These are phyloP conservation scores for Holocentrus rufus DNA, from an alignment of 2,797 vertebrate species.

Conservation along the genomic window DNA sequence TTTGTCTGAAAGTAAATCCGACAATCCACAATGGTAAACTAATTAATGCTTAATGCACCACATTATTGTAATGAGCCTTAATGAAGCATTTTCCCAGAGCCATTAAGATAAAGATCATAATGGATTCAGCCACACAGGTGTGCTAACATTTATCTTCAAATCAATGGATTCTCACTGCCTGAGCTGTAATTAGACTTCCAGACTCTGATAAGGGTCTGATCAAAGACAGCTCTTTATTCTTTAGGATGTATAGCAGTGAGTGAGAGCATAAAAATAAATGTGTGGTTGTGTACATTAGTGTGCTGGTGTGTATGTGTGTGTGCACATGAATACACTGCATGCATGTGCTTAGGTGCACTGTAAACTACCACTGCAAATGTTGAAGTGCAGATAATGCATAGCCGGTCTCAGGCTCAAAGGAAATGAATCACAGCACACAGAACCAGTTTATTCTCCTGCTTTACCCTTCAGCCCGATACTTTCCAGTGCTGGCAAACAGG, in stretches of 20 bases:
- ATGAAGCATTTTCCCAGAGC: constrained; percentile 78
- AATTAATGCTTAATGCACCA: constrained; percentile 73
- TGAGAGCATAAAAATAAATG: neutral
- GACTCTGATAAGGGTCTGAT: constrained; percentile 70
- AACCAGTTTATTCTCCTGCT: constrained; percentile 38
- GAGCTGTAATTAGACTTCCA: constrained; percentile 77
- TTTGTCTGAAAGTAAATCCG: constrained; percentile 61
- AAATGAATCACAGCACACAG: constrained; percentile 45
- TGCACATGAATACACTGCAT: neutral
- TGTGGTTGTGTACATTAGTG: neutral
- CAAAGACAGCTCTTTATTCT: constrained; percentile 29
- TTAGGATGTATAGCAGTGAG: too few species aligned
- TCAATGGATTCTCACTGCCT: constrained; percentile 77
- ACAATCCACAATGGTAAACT: constrained; percentile 64
- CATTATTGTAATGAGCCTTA: constrained; percentile 79
- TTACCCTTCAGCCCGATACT: constrained; percentile 58
- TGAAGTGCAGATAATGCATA: constrained; percentile 51
- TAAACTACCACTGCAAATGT: constrained; percentile 48
- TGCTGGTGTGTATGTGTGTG: constrained; percentile 14
- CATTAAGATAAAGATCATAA: constrained; percentile 78
- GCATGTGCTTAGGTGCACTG: constrained; percentile 7
- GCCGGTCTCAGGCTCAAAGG: constrained; percentile 41
- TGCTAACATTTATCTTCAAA: constrained; percentile 77
- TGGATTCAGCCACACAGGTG: constrained; percentile 79
- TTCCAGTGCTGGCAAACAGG: constrained; percentile 17